phyloP scores from a whole-genome alignment of 2,888 invertebrate genomes.

The Drosophila longiperda region DNA sequence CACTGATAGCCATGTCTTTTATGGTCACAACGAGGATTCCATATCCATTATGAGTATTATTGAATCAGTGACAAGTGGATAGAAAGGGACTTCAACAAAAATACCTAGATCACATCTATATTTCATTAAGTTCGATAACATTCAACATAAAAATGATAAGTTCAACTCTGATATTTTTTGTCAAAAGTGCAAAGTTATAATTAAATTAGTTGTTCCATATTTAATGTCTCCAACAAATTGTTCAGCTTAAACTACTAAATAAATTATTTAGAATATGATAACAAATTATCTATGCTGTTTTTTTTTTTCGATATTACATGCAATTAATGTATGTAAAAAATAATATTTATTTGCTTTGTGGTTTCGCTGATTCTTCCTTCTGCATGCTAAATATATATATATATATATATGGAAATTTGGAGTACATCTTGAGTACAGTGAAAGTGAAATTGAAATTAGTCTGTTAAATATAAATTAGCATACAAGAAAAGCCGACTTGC shows the following conservation, averaged over 20 bases:
- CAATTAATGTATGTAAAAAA: not conserved
- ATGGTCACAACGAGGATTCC: not conserved
- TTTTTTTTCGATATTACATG: not conserved
- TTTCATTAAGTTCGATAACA: not conserved
- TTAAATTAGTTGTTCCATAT: not conserved
- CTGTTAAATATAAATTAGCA: conserved; percentile 27
- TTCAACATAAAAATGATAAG: not conserved
- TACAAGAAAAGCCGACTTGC: conserved; percentile 34
- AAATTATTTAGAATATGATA: not conserved
- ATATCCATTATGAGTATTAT: not conserved
- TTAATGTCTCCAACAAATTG: not conserved
- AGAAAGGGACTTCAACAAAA: not conserved
- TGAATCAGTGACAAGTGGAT: not conserved
- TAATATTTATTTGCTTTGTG: not conserved
- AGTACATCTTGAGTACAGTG: conserved; percentile 1
- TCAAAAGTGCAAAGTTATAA: not conserved
- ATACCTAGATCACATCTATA: not conserved
- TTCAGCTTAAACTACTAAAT: not conserved
- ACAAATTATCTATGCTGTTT: not conserved
- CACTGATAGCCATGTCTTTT: not conserved
- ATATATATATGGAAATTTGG: not conserved
- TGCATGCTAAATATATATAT: not conserved
- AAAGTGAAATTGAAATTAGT: not conserved
- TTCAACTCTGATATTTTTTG: not conserved
- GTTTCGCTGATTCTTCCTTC: not conserved